Evolutionary conservation across 2,888 invertebrate species (phyloP).

Genomic region (Polia nebulosa): DNA sequence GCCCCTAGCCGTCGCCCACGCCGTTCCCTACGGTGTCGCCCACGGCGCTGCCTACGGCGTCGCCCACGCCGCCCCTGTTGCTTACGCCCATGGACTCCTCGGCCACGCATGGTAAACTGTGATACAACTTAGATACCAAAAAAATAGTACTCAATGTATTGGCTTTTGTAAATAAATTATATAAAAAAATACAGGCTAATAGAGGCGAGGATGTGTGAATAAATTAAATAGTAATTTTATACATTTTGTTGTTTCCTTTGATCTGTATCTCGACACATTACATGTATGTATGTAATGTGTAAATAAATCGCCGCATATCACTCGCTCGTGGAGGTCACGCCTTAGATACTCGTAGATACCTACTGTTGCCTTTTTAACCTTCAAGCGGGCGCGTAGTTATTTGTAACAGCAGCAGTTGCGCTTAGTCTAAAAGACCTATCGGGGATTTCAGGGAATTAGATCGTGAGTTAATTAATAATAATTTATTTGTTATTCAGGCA

Average conservation of each 20-base stretch:
- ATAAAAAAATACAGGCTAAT: slow-evolving; percentile 81
- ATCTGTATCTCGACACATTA: slow-evolving; percentile 21
- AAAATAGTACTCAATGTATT: slow-evolving; percentile 86
- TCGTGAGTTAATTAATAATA: too few species aligned
- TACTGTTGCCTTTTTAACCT: too few species aligned
- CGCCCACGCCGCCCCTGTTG: slow-evolving; percentile 69
- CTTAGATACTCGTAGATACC: too few species aligned
- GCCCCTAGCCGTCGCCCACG: slow-evolving; percentile 76
- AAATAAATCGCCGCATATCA: too few species aligned
- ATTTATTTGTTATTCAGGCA: too few species aligned
- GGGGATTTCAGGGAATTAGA: too few species aligned
- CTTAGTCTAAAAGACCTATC: too few species aligned
- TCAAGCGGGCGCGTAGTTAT: too few species aligned
- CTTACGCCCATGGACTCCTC: slow-evolving; percentile 72
- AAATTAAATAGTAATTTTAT: slow-evolving; percentile 83
- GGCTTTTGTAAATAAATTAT: slow-evolving; percentile 85
- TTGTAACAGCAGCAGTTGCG: too few species aligned
- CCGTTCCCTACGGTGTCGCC: slow-evolving; percentile 73
- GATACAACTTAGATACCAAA: slow-evolving; percentile 85
- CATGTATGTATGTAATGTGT: too few species aligned
- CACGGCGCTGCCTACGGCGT: slow-evolving; percentile 72
- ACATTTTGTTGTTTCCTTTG: slow-evolving; percentile 55
- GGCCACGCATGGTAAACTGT: slow-evolving; percentile 88
- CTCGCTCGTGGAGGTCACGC: too few species aligned
- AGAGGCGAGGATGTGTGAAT: slow-evolving; percentile 89